Conservation (phyloP, 64 coral and sea anemone genomes). For the Actinia equina region DNA sequence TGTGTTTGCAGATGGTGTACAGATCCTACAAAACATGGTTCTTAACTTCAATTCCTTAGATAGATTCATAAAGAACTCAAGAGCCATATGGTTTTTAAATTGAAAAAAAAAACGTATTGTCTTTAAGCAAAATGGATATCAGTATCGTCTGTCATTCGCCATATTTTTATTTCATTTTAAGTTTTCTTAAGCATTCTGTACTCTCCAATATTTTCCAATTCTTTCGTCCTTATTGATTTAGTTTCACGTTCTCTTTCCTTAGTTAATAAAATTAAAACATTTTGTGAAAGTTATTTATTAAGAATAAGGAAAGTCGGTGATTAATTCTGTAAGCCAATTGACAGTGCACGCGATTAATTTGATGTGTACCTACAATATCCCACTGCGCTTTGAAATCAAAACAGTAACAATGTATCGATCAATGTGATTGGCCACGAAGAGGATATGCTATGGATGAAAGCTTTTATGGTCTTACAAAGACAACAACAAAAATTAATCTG, state of each 20-base stretch:
- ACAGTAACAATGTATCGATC: neutral
- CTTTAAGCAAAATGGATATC: neutral
- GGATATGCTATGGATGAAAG: no score
- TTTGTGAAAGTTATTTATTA: no score
- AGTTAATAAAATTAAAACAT: neutral
- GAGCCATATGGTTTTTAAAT: neutral
- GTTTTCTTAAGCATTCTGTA: no score
- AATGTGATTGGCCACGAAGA: no score
- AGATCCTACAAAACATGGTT: neutral
- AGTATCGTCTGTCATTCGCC: neutral
- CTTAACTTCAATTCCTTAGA: neutral
- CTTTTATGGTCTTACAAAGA: no score
- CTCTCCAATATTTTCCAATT: neutral
- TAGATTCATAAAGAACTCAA: neutral
- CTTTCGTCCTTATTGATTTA: neutral
- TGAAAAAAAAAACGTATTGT: neutral
- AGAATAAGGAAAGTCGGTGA: no score
- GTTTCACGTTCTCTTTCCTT: neutral
- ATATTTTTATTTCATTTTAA: no score
- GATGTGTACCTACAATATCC: neutral
- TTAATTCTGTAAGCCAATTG: neutral
- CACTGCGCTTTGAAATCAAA: neutral
- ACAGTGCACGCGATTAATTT: neutral
- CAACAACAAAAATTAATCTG: no score
- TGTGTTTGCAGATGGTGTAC: neutral